These are phyloP conservation scores for Eulemur rubriventer DNA, from an alignment of 2,797 vertebrate species.

Conservation along the genomic window DNA sequence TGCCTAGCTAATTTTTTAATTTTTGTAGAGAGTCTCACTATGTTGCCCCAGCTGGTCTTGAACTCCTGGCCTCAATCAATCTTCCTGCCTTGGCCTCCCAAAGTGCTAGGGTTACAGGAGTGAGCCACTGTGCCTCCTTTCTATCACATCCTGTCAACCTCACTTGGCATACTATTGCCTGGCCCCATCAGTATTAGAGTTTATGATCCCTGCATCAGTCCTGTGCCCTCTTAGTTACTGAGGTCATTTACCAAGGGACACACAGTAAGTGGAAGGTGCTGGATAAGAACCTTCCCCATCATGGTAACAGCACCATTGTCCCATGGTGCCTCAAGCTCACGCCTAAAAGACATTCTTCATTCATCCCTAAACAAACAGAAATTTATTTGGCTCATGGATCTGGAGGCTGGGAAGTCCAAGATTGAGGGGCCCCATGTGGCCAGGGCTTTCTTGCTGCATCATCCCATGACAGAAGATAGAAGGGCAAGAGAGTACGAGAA, in stretches of 20 bases:
- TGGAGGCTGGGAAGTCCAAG: not conserved
- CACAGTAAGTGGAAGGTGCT: not conserved
- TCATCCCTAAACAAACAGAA: not conserved
- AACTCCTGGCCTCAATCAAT: not conserved
- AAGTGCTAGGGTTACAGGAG: not conserved
- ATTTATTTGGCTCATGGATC: not conserved
- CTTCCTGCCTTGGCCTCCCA: not conserved
- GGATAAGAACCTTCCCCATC: not conserved
- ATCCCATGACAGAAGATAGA: not conserved
- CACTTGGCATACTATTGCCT: not conserved
- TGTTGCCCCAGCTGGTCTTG: too few relatives aligned
- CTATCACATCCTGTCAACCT: not conserved
- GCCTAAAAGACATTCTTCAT: not conserved
- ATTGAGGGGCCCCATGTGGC: not conserved
- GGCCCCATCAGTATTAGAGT: not conserved
- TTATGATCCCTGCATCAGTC: not conserved
- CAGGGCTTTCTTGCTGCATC: not conserved
- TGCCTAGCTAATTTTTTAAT: not conserved
- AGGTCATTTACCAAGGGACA: not conserved
- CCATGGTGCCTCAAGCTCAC: not conserved
- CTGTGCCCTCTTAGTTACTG: not conserved
- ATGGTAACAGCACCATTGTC: not conserved
- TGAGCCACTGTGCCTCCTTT: not conserved
- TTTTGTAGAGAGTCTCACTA: not conserved
- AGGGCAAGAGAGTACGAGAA: not conserved